Percentiles rank a stretch among this genome's conserved stretches.
Conservation (phyloP, 2,113 vertebrate genomes). For the Daboia siamensis region DNA sequence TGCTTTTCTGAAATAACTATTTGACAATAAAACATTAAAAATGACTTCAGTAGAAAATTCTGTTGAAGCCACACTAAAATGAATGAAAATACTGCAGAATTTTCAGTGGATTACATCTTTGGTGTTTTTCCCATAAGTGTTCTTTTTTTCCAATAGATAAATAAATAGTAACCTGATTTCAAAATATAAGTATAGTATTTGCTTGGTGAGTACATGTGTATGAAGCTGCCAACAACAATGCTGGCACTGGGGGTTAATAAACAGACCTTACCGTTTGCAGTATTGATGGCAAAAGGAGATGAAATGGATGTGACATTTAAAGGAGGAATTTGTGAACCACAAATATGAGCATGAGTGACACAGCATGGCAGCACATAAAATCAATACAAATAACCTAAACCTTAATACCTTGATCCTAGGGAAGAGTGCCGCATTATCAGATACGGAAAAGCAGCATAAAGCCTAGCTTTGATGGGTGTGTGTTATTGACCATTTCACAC, state of each 20-base stretch:
- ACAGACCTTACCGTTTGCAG: slow-evolving; percentile 64
- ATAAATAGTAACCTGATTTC: not conserved
- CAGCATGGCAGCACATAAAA: slow-evolving; percentile 92
- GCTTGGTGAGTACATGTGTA: not conserved
- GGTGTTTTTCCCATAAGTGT: not conserved
- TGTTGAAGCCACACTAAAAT: not conserved
- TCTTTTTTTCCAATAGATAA: not conserved
- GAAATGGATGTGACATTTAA: slow-evolving; percentile 97
- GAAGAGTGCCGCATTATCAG: slow-evolving; percentile 91
- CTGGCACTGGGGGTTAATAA: slow-evolving; percentile 73
- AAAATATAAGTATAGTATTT: slow-evolving; percentile 3
- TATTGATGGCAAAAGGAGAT: slow-evolving; percentile 93
- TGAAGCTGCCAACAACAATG: slow-evolving; percentile 27
- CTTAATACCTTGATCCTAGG: slow-evolving; percentile 98
- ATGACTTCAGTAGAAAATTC: not conserved
- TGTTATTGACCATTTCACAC: slow-evolving; percentile 81
- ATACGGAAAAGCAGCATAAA: slow-evolving; percentile 70
- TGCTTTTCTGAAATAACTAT: not conserved
- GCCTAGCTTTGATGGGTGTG: slow-evolving; percentile 67
- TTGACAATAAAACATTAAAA: not conserved
- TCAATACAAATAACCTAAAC: slow-evolving; percentile 99
- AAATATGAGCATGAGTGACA: slow-evolving; percentile 91
- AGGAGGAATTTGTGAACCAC: slow-evolving; percentile 97
- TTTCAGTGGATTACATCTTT: not conserved
- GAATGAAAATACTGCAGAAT: not conserved